Percentiles rank a stretch among this genome's conserved stretches.
Conservation (phyloP, 2,888 invertebrate species). For the Lymantria monacha region DNA sequence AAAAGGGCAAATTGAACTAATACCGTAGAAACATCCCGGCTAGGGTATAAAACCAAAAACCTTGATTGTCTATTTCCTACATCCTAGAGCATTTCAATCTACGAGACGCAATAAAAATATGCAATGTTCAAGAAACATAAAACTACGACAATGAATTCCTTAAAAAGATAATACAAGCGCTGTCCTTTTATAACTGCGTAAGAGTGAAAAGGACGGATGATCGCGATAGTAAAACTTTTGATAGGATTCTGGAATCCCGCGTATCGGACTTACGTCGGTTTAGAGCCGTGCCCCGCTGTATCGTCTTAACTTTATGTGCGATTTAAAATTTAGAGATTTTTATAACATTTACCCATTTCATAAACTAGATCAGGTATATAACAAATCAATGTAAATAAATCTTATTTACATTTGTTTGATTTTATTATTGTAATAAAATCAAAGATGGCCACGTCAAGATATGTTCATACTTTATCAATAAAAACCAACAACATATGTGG, state of each 20-base stretch:
- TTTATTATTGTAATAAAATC: no score
- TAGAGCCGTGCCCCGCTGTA: slow-evolving; percentile 60
- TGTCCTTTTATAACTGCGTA: slow-evolving; percentile 66
- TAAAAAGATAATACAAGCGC: slow-evolving; percentile 74
- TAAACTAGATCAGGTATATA: slow-evolving; percentile 37
- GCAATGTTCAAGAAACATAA: slow-evolving; percentile 71
- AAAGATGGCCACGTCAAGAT: no score
- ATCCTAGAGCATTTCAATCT: slow-evolving; percentile 65
- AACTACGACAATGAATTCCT: slow-evolving; percentile 81
- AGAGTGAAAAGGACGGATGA: slow-evolving; percentile 68
- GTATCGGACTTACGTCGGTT: slow-evolving; percentile 73
- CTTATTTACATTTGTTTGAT: slow-evolving; percentile 15
- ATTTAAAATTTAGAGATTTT: slow-evolving; percentile 65
- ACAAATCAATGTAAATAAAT: slow-evolving; percentile 37
- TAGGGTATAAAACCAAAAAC: slow-evolving; percentile 33
- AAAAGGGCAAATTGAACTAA: slow-evolving; percentile 8
- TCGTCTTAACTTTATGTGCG: slow-evolving; percentile 67
- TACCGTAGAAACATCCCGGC: slow-evolving; percentile 12
- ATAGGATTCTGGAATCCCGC: slow-evolving; percentile 75
- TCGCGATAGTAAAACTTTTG: slow-evolving; percentile 75
- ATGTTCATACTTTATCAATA: no score
- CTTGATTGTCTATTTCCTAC: slow-evolving; percentile 14
- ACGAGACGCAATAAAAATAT: slow-evolving; percentile 78
- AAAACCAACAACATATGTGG: no score
- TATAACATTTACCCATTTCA: slow-evolving; percentile 55